A percentile compares a stretch with the other conserved stretches of the same genome.
These are phyloP conservation scores for Halichoerus grypus DNA, from an alignment of 2,113 vertebrate species.

Conservation along the genomic window DNA sequence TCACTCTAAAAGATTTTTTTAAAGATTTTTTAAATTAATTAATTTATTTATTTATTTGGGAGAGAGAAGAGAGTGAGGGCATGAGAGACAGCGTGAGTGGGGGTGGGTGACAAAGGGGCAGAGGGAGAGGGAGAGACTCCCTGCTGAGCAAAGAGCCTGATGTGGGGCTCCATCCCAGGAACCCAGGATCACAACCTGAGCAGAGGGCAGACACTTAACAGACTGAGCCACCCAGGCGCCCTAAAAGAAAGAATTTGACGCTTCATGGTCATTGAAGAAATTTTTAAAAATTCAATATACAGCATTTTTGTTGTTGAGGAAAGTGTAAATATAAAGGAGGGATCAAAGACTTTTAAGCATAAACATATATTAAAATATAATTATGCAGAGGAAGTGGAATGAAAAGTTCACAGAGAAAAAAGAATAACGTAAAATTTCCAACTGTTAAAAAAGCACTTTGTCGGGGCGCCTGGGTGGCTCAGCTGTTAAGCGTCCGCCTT, in stretches of 20 bases:
- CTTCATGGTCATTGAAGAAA: neutral
- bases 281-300: neutral
- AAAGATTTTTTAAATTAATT: neutral
- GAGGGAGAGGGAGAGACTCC: neutral
- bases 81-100: neutral
- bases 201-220: neutral
- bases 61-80: neutral
- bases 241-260: constrained; percentile 23
- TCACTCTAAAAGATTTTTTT: neutral
- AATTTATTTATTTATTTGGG: neutral
- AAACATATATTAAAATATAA: neutral
- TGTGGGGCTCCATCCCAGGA: neutral
- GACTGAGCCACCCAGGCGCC: neutral
- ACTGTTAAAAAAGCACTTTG: constrained; percentile 7
- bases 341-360: neutral
- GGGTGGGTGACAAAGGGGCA: neutral
- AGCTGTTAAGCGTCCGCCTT: no score
- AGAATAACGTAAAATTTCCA: neutral
- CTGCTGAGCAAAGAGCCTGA: no score
- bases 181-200: neutral
- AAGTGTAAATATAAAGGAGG: constrained; percentile 9
- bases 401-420: constrained; percentile 2
- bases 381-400: neutral
- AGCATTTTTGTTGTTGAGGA: neutral
- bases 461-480: no score